Evolutionary conservation across 2,797 vertebrate species (phyloP), one percentile per base, ranked within the genome.

Genomic region (Characodon lateralis): DNA sequence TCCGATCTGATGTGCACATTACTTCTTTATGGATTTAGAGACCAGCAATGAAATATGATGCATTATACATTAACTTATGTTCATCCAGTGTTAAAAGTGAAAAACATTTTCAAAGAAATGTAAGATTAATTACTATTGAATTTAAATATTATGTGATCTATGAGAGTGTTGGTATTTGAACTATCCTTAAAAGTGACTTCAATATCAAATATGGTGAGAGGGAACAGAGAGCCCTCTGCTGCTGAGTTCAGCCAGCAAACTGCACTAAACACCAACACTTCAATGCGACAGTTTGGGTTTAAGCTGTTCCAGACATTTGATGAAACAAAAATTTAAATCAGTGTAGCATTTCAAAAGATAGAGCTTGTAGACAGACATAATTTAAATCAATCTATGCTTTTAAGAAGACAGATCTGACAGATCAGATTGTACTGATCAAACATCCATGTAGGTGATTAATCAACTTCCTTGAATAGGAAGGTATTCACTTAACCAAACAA

Each of bases 161-260:
- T 50, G 1, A 55, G 69, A 59, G 24, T 53, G 9, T 59, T 46
- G 24, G 48, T 48, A 35, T 51, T 71, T 76, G 80, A 78, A 79
- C 46, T 73, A 16, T 73, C 35, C 35, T 84, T 73, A 86, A 74
- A 66, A 75, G 66, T n/a, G 73, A 61, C 83, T 66, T 59, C 16
- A 69, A 20, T 84, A 80, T 68, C 31, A 78, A 79, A 66, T 87
- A 70, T 35, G 35, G 39, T 75, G 43, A 51, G 51, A 70, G 75
- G 89, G 83, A 85, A 86, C 91, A 88, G 88, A 77, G 91, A 89
- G 88, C 94, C 86, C 88, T 90, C 89, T 92, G 73, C 88, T 91
- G 91, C 88, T 82, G 78, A 80, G 73, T 73, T 1, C 61, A 56
- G 69, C 73, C 58, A 58, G 58, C 50, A 71, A 35, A 53, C 66